phyloP scores from a whole-genome alignment of 2,113 vertebrate genomes.

The Albula goreensis region DNA sequence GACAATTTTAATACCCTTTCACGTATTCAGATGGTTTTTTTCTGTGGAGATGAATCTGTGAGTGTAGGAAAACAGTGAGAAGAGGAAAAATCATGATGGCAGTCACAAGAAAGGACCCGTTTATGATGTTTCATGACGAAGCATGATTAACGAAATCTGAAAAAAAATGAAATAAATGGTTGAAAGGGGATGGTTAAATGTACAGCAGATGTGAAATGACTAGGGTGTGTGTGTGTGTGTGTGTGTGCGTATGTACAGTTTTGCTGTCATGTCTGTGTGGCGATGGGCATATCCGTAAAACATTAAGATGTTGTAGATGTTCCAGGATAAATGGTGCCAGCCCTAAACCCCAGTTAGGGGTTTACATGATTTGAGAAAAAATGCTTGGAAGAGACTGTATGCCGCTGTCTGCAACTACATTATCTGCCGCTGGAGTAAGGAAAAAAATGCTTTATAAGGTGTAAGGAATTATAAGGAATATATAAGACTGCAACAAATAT shows the following conservation, averaged over 20 bases:
- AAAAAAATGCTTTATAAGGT: too few species aligned
- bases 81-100: not conserved
- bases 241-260: not conserved
- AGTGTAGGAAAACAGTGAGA: constrained; percentile 14
- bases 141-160: not conserved
- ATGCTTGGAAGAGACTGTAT: too few species aligned
- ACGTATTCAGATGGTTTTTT: constrained; percentile 20
- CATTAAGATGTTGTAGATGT: too few species aligned
- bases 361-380: too few species aligned
- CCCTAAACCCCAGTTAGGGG: too few species aligned
- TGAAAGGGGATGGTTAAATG: not conserved
- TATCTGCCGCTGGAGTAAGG: too few species aligned
- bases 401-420: too few species aligned
- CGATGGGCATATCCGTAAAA: too few species aligned
- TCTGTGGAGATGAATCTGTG: constrained; percentile 31
- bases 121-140: not conserved
- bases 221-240: not conserved
- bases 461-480: too few species aligned
- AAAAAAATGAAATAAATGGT: too few species aligned
- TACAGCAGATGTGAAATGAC: not conserved
- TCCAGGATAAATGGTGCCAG: too few species aligned
- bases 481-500: too few species aligned
- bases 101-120: not conserved
- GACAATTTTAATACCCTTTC: constrained; percentile 9
- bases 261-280: not conserved